phyloP scores from a whole-genome alignment of 2,113 vertebrate species.

The Cynocephalus volans region DNA sequence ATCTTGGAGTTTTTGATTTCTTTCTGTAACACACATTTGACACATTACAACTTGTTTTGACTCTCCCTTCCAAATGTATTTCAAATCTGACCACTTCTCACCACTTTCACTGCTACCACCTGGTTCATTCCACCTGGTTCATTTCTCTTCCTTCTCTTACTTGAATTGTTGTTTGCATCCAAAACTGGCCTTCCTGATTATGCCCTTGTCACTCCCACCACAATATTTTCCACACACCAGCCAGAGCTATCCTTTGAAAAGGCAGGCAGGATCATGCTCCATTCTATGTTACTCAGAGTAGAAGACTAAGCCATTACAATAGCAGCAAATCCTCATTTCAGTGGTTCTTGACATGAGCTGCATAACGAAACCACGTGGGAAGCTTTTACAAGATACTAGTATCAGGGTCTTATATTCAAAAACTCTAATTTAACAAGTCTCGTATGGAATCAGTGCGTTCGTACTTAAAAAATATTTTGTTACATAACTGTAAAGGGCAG shows the following conservation, averaged over 20 bases:
- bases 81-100: neutral
- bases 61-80: neutral
- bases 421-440: neutral
- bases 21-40: neutral
- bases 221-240: neutral
- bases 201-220: neutral
- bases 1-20: neutral
- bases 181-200: neutral
- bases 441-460: neutral
- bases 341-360: neutral
- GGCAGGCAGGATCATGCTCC: neutral
- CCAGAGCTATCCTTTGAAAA: neutral
- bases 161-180: neutral
- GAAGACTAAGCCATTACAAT: neutral
- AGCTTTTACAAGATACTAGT: neutral
- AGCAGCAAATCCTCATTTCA: neutral
- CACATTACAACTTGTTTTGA: neutral
- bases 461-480: neutral
- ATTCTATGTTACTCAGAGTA: neutral
- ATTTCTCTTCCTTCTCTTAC: neutral
- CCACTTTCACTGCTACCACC: neutral
- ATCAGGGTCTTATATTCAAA: neutral
- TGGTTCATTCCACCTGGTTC: too few relatives aligned
- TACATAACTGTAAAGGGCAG: neutral
- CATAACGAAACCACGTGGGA: neutral